phyloP scores from a whole-genome alignment of 2,113 vertebrate species.

The Morone chrysops region DNA sequence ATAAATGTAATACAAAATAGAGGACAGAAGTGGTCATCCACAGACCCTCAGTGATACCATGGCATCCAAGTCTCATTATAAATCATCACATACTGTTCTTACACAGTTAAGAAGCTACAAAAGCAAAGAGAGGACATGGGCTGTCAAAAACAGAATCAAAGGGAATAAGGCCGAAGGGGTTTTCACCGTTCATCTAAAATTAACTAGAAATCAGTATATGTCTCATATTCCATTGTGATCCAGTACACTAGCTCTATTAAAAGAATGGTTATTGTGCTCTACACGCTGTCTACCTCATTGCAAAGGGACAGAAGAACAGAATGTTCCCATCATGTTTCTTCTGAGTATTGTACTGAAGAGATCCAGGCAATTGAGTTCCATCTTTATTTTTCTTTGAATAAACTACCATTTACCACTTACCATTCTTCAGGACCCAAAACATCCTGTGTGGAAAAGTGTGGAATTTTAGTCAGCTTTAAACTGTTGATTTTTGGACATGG shows the following conservation, averaged over 20 bases:
- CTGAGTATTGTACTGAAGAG: neutral
- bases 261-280: neutral
- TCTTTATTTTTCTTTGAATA: neutral
- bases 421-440: neutral
- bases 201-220: constrained; percentile 33
- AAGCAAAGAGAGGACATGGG: constrained; percentile 1
- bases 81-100: neutral
- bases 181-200: constrained; percentile 34
- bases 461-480: neutral
- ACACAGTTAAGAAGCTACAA: neutral
- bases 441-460: neutral
- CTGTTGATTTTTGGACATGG: neutral
- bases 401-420: no score
- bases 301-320: constrained; percentile 1
- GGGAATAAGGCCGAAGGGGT: constrained; percentile 21
- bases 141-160: constrained; percentile 39
- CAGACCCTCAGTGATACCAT: neutral
- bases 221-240: constrained; percentile 21
- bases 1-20: neutral
- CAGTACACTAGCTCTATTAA: neutral
- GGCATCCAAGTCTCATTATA: neutral
- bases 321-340: constrained; percentile 1
- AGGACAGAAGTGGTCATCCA: neutral
- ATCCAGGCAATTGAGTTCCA: neutral
- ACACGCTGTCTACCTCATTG: neutral